Conservation (phyloP, 2,113 vertebrate genomes). For the Rhinichthys klamathensis region DNA sequence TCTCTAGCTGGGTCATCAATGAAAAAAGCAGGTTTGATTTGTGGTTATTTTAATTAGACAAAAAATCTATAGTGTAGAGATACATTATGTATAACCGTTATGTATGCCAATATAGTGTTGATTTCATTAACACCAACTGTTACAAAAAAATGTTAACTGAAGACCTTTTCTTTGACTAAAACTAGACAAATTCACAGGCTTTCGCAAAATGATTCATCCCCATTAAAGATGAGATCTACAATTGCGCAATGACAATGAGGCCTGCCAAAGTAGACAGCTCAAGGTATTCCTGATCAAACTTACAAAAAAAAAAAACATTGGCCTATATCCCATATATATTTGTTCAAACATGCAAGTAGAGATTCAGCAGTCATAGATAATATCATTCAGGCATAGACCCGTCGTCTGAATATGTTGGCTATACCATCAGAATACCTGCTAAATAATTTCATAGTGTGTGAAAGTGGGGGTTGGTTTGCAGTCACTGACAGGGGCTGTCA, state of each 20-base stretch:
- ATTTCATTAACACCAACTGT: too few relatives aligned
- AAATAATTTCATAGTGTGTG: background rate
- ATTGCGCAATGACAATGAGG: background rate
- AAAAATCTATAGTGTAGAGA: background rate
- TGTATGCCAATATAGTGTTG: too few relatives aligned
- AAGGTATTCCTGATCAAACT: background rate
- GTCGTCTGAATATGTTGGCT: background rate
- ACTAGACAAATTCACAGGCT: too few relatives aligned
- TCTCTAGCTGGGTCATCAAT: too few relatives aligned
- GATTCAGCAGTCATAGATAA: conserved; percentile 9
- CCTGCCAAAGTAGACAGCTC: conserved; percentile 4
- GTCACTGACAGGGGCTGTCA: background rate
- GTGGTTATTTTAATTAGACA: background rate
- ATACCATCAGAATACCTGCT: conserved; percentile 7
- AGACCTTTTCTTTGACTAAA: too few relatives aligned
- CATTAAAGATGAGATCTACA: background rate
- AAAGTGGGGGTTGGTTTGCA: background rate
- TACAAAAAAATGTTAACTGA: too few relatives aligned
- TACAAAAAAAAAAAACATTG: background rate
- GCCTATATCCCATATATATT: background rate
- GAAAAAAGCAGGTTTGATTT: background rate
- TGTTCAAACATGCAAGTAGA: conserved; percentile 48
- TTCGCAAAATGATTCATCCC: background rate
- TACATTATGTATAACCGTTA: too few relatives aligned
- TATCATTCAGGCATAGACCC: background rate